A percentile compares a stretch with the other conserved stretches of the same genome.
Evolutionary conservation across 2,113 vertebrate genomes (phyloP).

Genomic region (Tiliqua scincoides): DNA sequence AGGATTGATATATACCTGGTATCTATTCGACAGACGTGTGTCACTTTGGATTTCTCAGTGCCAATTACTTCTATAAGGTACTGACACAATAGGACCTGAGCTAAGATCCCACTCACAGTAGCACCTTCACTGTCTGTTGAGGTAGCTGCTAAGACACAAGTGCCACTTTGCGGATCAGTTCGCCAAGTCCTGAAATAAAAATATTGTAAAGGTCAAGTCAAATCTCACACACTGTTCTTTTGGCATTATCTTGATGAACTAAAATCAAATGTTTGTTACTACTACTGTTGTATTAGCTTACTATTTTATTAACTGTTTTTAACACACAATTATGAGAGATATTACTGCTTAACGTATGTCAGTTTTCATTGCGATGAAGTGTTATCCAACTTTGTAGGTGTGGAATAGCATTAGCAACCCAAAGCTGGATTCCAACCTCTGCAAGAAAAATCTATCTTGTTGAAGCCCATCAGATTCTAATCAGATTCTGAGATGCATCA

Average conservation of each 20-base stretch:
- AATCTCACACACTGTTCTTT: not conserved
- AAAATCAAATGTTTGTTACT: not conserved
- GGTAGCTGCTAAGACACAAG: slow-evolving; percentile 74
- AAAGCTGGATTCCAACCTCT: not conserved
- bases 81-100: slow-evolving; percentile 74
- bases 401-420: not conserved
- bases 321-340: no score
- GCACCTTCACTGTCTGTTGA: slow-evolving; percentile 72
- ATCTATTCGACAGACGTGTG: slow-evolving; percentile 79
- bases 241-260: not conserved
- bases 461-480: not conserved
- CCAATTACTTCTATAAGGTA: slow-evolving; percentile 79
- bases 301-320: no score
- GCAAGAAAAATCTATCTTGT: not conserved
- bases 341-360: no score
- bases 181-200: slow-evolving; percentile 76
- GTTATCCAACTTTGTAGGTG: not conserved
- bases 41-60: slow-evolving; percentile 74
- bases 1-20: slow-evolving; percentile 69
- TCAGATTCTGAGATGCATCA: no score
- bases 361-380: not conserved
- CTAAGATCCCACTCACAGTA: slow-evolving; percentile 62
- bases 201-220: not conserved
- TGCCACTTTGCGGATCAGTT: slow-evolving; percentile 69
- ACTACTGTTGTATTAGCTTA: no score